Evolutionary conservation across 1,140 invertebrate genomes (phyloP).

Genomic region (Eueides isabella): DNA sequence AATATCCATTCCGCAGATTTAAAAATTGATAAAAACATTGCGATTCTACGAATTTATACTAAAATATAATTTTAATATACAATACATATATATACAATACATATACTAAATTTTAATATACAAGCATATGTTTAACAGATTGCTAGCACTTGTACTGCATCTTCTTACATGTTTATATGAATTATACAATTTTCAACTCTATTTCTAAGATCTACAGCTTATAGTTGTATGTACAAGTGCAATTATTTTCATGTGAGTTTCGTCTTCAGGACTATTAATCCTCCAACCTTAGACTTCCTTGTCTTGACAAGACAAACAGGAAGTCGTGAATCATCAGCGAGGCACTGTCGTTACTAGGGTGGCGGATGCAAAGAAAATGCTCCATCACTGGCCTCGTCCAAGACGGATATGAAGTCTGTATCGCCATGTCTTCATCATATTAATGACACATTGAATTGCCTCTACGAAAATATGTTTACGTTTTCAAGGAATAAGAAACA

Average conservation of each 20-base stretch:
- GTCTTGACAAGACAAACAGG: conserved; percentile 48
- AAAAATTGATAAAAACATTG: too few relatives aligned
- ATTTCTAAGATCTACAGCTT: neutral
- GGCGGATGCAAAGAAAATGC: conserved; percentile 55
- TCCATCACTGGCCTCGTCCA: conserved; percentile 46
- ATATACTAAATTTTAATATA: neutral
- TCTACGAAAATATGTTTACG: neutral
- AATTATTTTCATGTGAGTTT: conserved; percentile 14
- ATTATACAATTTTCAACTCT: neutral
- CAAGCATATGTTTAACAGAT: conserved; percentile 5
- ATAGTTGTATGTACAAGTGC: neutral
- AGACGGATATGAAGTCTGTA: conserved; percentile 58
- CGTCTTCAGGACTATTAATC: conserved; percentile 43
- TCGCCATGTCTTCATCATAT: conserved; percentile 38
- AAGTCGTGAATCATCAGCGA: conserved; percentile 58
- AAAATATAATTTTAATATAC: neutral
- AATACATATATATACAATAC: too few relatives aligned
- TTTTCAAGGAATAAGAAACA: neutral
- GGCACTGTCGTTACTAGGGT: conserved; percentile 49
- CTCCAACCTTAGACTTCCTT: conserved; percentile 41
- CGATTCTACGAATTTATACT: neutral
- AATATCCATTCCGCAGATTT: too few relatives aligned
- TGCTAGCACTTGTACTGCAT: neutral
- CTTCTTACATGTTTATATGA: neutral
- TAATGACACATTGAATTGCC: conserved; percentile 39